phyloP scores from a whole-genome alignment of 2,888 invertebrate species.

The Tiliacea aurago region DNA sequence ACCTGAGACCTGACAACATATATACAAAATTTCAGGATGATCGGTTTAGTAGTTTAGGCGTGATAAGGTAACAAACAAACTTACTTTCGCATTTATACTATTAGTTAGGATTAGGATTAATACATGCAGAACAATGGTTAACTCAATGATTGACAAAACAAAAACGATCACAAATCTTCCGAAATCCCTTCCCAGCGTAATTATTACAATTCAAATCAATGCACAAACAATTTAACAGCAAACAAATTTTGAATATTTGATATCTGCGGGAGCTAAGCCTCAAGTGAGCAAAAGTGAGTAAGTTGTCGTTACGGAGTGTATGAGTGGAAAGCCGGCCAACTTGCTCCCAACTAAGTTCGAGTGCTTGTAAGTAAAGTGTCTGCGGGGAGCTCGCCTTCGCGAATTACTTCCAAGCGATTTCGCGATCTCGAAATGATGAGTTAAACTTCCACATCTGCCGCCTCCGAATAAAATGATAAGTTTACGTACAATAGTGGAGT shows the following conservation, averaged over 20 bases:
- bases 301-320: constrained; percentile 83
- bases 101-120: too few species aligned
- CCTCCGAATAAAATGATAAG: constrained; percentile 56
- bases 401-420: constrained; percentile 86
- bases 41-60: too few species aligned
- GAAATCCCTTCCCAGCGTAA: neutral
- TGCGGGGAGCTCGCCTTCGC: constrained; percentile 80
- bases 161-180: neutral
- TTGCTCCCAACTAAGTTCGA: constrained; percentile 82
- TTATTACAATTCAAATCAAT: constrained; percentile 50
- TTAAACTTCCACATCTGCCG: constrained; percentile 77
- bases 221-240: constrained; percentile 57
- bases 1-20: too few species aligned
- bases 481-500: constrained; percentile 49
- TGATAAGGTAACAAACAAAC: too few species aligned
- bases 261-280: constrained; percentile 69
- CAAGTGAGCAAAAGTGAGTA: constrained; percentile 80
- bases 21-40: too few species aligned
- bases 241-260: constrained; percentile 64
- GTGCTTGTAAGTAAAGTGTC: constrained; percentile 82
- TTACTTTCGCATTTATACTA: too few species aligned
- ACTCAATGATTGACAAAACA: neutral
- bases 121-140: neutral
- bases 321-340: constrained; percentile 80
- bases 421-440: constrained; percentile 82